Base-by-base conservation (phyloP, 2,113 vertebrate species). In the Epinephelus lanceolatus region DNA sequence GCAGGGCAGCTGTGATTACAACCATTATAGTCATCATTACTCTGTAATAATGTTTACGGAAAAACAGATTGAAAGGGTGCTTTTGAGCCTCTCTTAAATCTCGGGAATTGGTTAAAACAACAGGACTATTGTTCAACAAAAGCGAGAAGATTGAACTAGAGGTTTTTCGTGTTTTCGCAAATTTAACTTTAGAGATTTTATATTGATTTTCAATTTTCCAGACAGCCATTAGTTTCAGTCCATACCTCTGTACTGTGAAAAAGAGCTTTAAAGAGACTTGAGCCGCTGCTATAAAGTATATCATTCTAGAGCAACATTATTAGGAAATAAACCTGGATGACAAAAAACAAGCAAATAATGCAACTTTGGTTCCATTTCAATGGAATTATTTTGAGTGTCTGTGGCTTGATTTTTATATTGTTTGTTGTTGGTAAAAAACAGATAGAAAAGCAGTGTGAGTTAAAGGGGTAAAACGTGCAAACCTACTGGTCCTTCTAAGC, bases 1-100 rank as follows among this genome's bases (percentile, higher is more conserved):
- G 69, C 53, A 33, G 27, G 67, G 19, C 13, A 73, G 76, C 76
- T 83, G 52, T 69, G 52, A 76, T 76, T 55, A 81, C 80, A 74
- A 61, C 52, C 62, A 68, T 42, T 61, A 75, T 13, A 60, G 17
- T 63, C 33, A 21, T 70, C 2, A 27, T 25, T 65, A 40, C 56
- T 18, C 72, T 25, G 7, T 30, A 60, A 33, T 62, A 71, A 70
- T 69, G 23, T 51, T 57, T 51, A 53, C 51, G 62, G n/a, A 45
- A 70, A 68, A 69, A 71, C 55, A 2, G 55, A 75, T 62, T 12
- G 21, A 52, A 66, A 61, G 23, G 7, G 7, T 17, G 52, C 51
- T 45, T 74, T 21, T 27, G 4, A 72, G 51, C 60, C 10, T 51
- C 5, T 51, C 15, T 8, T 72, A 25, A 55, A 49, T 66, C 13